Evolutionary conservation across 1,140 invertebrate species (phyloP).

Genomic region (Eciton burchellii): DNA sequence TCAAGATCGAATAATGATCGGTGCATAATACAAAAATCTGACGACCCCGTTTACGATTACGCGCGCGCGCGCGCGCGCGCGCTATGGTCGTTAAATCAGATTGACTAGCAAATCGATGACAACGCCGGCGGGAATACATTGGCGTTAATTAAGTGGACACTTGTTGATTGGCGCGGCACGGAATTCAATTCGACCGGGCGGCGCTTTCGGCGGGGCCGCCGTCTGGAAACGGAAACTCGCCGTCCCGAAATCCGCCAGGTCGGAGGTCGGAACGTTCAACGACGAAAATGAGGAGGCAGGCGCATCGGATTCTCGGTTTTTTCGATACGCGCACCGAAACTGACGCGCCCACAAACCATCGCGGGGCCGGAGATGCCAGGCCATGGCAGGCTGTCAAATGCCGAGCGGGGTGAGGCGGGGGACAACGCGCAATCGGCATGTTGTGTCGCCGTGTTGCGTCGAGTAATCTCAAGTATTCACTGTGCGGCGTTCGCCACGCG

Average conservation of each 20-base stretch:
- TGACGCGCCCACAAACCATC: too few relatives aligned
- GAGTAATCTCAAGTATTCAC: conserved; percentile 34
- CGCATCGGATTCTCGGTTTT: neutral
- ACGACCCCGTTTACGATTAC: conserved; percentile 39
- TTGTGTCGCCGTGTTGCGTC: neutral
- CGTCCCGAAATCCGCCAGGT: too few relatives aligned
- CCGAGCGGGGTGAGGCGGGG: too few relatives aligned
- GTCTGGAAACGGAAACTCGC: too few relatives aligned
- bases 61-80: neutral
- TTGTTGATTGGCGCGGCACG: conserved; percentile 69
- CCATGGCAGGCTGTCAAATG: neutral
- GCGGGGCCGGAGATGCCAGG: neutral
- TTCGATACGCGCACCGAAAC: neutral
- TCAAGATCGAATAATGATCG: conserved; percentile 45
- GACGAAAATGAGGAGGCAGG: neutral
- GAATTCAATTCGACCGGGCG: conserved; percentile 46
- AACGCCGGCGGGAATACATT: conserved; percentile 53
- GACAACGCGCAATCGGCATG: neutral
- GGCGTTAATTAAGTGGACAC: conserved; percentile 70
- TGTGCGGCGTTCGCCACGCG: conserved; percentile 20
- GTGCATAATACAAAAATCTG: conserved; percentile 40
- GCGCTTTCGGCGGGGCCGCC: too few relatives aligned
- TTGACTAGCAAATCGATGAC: conserved; percentile 63
- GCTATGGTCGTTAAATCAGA: conserved; percentile 50
- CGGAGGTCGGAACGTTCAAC: too few relatives aligned